phyloP scores from a whole-genome alignment of 2,888 invertebrate species.

The Andrena trimmerana region DNA sequence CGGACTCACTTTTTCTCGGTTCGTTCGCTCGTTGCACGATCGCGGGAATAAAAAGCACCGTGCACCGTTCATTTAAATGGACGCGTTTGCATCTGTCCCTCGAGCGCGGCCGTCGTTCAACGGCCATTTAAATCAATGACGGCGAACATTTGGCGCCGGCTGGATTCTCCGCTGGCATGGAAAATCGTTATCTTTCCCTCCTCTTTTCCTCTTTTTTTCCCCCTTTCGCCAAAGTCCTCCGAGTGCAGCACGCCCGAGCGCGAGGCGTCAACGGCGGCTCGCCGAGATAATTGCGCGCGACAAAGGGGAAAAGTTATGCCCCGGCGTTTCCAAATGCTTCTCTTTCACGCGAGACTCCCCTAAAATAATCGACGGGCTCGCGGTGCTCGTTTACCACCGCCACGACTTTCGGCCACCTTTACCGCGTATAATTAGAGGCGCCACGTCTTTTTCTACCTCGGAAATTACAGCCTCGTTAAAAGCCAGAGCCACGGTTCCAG shows the following conservation, averaged over 20 bases:
- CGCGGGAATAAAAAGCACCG: constrained; percentile 3
- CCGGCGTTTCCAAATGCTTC: constrained; percentile 25
- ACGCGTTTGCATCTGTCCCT: constrained; percentile 44
- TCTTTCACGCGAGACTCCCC: constrained; percentile 24
- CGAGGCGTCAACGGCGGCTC: neutral
- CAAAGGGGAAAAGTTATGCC: constrained; percentile 24
- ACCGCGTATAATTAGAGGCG: constrained; percentile 20
- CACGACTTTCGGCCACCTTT: constrained; percentile 3
- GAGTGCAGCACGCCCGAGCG: neutral
- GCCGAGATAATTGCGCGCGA: constrained; percentile 35
- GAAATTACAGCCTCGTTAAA: constrained; percentile 15
- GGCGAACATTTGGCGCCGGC: constrained; percentile 9
- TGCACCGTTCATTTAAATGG: constrained; percentile 59
- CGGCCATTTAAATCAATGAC: constrained; percentile 40
- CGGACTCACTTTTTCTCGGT: constrained; percentile 27
- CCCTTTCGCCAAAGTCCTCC: neutral
- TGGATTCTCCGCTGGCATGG: neutral
- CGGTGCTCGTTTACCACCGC: neutral
- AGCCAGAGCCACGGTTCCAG: neutral
- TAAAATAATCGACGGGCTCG: constrained; percentile 23
- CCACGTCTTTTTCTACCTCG: neutral
- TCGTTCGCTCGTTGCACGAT: constrained; percentile 20
- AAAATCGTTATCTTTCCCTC: neutral
- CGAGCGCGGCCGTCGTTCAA: neutral
- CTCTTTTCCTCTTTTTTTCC: neutral